Conservation (phyloP, 2,113 vertebrate species). For the Paedocypris sp. region DNA sequence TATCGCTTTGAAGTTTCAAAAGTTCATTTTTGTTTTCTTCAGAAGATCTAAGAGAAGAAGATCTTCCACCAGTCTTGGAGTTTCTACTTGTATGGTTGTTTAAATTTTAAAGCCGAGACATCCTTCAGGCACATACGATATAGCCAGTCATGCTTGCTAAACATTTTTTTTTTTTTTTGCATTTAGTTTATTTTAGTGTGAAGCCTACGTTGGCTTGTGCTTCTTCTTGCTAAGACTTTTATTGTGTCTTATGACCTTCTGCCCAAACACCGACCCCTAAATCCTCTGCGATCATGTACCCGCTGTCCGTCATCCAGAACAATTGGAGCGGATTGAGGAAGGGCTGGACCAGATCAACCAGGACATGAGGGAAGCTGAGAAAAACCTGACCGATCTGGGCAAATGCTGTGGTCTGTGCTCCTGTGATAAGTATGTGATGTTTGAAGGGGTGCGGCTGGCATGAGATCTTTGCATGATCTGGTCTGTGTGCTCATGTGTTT, state of each 20-base stretch:
- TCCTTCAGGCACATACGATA: no score
- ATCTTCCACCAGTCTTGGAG: no score
- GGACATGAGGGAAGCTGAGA: slow-evolving; percentile 73
- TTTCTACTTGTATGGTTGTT: no score
- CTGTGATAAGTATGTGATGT: slow-evolving; percentile 63
- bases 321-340: slow-evolving; percentile 68
- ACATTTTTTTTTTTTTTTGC: no score
- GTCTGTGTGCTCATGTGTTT: no score
- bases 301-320: slow-evolving; percentile 49
- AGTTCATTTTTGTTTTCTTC: no score
- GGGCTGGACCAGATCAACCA: slow-evolving; percentile 73
- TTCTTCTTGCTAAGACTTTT: background rate
- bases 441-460: slow-evolving; percentile 3
- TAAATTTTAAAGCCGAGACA: no score
- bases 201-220: background rate
- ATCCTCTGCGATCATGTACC: background rate
- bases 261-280: background rate
- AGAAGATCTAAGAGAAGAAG: no score
- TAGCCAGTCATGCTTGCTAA: no score
- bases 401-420: slow-evolving; percentile 71
- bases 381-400: slow-evolving; percentile 68
- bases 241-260: background rate
- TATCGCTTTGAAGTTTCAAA: no score
- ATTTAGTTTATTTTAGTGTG: background rate
- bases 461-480: slow-evolving; percentile 7